Percentiles rank a stretch among this genome's conserved stretches.
phyloP scores from a whole-genome alignment of 1,140 invertebrate genomes.

The Solenopsis fugax region DNA sequence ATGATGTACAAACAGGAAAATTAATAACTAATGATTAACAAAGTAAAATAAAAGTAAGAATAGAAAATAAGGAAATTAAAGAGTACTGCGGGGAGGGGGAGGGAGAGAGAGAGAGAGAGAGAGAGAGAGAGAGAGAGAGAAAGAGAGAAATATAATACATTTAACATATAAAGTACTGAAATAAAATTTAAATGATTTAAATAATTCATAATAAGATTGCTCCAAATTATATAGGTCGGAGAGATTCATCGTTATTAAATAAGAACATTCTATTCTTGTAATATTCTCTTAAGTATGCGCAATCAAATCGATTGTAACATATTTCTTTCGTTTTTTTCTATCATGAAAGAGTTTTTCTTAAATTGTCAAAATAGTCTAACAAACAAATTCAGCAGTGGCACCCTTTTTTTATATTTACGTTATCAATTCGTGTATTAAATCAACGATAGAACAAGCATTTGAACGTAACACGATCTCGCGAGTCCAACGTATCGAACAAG shows the following conservation, averaged over 20 bases:
- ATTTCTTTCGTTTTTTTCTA: neutral
- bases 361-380: neutral
- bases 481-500: constrained; percentile 31
- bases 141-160: too few species aligned
- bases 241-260: neutral
- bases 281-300: neutral
- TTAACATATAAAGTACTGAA: too few species aligned
- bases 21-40: too few species aligned
- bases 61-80: too few species aligned
- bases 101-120: too few species aligned
- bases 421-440: constrained; percentile 16
- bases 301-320: neutral
- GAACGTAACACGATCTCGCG: constrained; percentile 30
- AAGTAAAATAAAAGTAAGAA: too few species aligned
- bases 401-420: neutral
- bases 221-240: neutral
- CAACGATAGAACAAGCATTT: constrained; percentile 20
- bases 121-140: too few species aligned
- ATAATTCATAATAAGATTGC: constrained; percentile 33
- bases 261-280: constrained; percentile 1
- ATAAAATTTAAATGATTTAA: neutral
- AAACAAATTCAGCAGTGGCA: neutral
- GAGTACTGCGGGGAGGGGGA: too few species aligned
- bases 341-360: neutral
- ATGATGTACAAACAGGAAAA: too few species aligned